These are phyloP conservation scores for Nannoperca australis DNA, from an alignment of 2,797 vertebrate genomes.

Conservation along the genomic window DNA sequence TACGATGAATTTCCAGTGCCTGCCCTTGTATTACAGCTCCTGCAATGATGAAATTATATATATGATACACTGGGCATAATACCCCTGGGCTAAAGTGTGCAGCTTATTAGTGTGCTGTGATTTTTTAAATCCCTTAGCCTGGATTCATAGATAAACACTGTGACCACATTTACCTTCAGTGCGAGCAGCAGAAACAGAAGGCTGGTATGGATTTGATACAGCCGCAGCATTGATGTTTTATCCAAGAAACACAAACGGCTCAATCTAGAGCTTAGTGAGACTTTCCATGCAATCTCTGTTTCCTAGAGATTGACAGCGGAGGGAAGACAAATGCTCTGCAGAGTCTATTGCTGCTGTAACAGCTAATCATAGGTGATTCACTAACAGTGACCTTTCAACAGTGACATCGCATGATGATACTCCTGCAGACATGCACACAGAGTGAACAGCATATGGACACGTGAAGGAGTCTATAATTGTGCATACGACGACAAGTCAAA, in stretches of 20 bases:
- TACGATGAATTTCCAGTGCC: background rate
- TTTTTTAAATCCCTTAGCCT: conserved; percentile 30
- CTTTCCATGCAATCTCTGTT: conserved; percentile 23
- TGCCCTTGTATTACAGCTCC: conserved; percentile 10
- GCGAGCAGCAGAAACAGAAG: conserved; percentile 10
- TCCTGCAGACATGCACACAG: background rate
- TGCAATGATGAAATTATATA: conserved; percentile 19
- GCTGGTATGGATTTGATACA: conserved; percentile 23
- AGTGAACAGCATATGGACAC: background rate
- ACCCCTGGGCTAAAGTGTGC: background rate
- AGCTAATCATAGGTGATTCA: conserved; percentile 13
- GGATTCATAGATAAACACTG: conserved; percentile 25
- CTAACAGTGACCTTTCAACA: too few relatives aligned
- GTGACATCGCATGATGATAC: conserved; percentile 7
- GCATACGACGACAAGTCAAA: background rate
- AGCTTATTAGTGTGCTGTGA: conserved; percentile 23
- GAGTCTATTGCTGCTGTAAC: background rate
- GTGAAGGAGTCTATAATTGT: background rate
- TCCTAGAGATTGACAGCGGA: background rate
- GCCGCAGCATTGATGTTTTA: conserved; percentile 7
- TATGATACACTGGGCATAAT: background rate
- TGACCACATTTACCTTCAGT: conserved; percentile 29
- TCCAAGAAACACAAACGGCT: conserved; percentile 39
- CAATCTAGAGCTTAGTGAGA: conserved; percentile 25
- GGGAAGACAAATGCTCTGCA: conserved; percentile 10